phyloP scores from a whole-genome alignment of 2,888 invertebrate genomes.

The Rhamphomyia laevipes region DNA sequence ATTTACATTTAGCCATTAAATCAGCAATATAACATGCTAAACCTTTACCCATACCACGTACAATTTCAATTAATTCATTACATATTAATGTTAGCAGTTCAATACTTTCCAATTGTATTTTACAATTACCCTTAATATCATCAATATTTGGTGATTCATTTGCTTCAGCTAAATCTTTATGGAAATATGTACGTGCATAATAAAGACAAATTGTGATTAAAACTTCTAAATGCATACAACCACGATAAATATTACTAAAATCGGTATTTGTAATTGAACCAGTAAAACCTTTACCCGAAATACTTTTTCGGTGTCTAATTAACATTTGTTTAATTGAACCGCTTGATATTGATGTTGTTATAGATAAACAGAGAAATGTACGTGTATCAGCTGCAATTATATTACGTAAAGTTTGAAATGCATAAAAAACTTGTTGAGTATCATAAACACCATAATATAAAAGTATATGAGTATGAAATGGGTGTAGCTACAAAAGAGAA shows the following conservation, averaged over 20 bases:
- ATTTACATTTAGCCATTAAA: slow-evolving; percentile 60
- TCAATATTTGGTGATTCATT: slow-evolving; percentile 47
- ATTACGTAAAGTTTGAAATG: slow-evolving; percentile 59
- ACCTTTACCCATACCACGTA: slow-evolving; percentile 61
- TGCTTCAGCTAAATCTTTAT: slow-evolving; percentile 26
- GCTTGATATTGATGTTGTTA: slow-evolving; percentile 57
- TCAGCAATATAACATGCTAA: slow-evolving; percentile 67
- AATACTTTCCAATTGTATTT: slow-evolving; percentile 63
- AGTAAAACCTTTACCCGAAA: slow-evolving; percentile 55
- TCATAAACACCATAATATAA: slow-evolving; percentile 72
- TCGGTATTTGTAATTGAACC: slow-evolving; percentile 51
- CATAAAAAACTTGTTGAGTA: slow-evolving; percentile 57
- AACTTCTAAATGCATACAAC: slow-evolving; percentile 71
- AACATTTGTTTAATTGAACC: slow-evolving; percentile 37
- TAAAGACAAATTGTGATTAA: slow-evolving; percentile 64
- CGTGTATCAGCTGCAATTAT: slow-evolving; percentile 58
- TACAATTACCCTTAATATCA: slow-evolving; percentile 62
- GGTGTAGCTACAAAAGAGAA: slow-evolving; percentile 43
- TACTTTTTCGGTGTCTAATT: slow-evolving; percentile 61
- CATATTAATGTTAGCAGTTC: slow-evolving; percentile 62
- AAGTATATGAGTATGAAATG: slow-evolving; percentile 72
- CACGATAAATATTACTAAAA: slow-evolving; percentile 55
- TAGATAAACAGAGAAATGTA: slow-evolving; percentile 60
- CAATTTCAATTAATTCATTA: slow-evolving; percentile 58
- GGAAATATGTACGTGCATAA: slow-evolving; percentile 60